A percentile compares a stretch with the other conserved stretches of the same genome.
phyloP scores from a whole-genome alignment of 1,140 invertebrate species.

The Bombus superbus region DNA sequence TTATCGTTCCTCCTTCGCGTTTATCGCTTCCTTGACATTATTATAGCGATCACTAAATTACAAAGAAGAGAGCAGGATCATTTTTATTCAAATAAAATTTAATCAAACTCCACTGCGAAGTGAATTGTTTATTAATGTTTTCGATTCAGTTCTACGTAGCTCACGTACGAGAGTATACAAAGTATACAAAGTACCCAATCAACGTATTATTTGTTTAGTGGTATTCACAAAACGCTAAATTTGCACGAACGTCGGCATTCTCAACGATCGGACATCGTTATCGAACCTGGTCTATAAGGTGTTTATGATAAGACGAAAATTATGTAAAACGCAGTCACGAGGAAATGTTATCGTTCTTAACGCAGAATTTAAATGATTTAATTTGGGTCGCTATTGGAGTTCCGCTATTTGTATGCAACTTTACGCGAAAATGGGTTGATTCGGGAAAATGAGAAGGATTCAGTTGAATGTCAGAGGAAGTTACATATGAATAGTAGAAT shows the following conservation, averaged over 20 bases:
- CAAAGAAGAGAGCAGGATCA: neutral
- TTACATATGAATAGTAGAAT: neutral
- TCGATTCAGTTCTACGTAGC: no score
- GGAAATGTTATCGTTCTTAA: neutral
- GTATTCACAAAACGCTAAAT: neutral
- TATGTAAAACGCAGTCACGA: neutral
- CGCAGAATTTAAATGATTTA: slow-evolving; percentile 16
- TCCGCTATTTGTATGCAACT: neutral
- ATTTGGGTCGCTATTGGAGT: neutral
- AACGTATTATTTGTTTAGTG: no score
- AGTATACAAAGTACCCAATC: no score
- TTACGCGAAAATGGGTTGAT: neutral
- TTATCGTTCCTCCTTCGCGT: neutral
- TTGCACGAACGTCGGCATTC: neutral
- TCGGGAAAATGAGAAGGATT: neutral
- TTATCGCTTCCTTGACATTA: neutral
- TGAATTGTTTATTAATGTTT: no score
- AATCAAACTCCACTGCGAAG: no score
- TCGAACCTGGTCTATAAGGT: neutral
- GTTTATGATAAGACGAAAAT: neutral
- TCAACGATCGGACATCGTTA: neutral
- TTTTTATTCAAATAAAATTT: no score
- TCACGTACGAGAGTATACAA: no score
- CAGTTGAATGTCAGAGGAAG: neutral
- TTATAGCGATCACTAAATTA: neutral